Evolutionary conservation across 2,888 invertebrate species (phyloP), one percentile per base, ranked within the genome.

Genomic region (Drosophila tripunctata): DNA sequence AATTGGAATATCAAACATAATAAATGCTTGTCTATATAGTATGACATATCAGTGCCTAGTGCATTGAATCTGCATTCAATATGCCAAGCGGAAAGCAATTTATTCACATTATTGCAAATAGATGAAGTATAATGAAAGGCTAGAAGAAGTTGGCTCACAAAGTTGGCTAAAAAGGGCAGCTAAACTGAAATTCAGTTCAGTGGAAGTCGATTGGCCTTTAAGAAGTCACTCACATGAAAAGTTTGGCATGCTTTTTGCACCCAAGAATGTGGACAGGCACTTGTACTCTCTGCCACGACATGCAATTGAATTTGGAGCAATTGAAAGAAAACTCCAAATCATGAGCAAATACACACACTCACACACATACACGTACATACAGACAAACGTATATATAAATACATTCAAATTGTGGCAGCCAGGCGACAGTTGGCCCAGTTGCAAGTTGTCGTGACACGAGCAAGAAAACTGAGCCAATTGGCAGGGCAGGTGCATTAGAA

Each of bases 191-290:
- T 64, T 57, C 74, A 71, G 61, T 52, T 60, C 64, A 30, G 60
- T 50, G 48, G 60, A 74, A 82, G 77, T 83, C 81, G 75, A 86
- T 83, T 88, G 83, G 80, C 87, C 88, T 83, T 88, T 75, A 83
- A 75, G 67, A 70, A 86, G 75, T 77, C 84, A 79, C 71, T 86
- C 87, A 72, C 76, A 86, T 76, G 74, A 76, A 73, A 87, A 74
- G 54, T 79, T 83, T 69, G 63, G 58, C 47, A 50, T 83, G 68
- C 60, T 48, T 63, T 67, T 65, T 54, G n/a, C n/a, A 56, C 66
- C 57, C 54, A 67, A 67, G 70, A 77, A 64, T 67, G 81, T 69
- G 82, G 58, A 60, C 69, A 60, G 57, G 56, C 56, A 36, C 55
- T 69, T 55, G 55, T 14, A 40, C 38, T 24, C 24, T 24, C 24